Evolutionary conservation across 2,888 invertebrate species (phyloP), one percentile per base, ranked within the genome.

Genomic region (Drosophila anceps): DNA sequence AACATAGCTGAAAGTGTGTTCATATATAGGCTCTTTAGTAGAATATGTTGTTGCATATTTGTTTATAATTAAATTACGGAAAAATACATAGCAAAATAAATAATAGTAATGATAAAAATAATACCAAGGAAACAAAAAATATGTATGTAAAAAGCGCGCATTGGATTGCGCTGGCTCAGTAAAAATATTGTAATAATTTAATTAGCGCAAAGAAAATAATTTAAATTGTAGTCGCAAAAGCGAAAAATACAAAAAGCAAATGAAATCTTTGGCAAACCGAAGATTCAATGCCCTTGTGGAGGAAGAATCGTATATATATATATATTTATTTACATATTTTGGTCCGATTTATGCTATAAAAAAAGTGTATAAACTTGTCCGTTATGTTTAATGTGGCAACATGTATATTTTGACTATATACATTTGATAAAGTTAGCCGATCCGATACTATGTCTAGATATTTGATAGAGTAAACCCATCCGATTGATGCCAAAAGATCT

Each of bases 161-260:
- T 48, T 29, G 29, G 4, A 48, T 29, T 29, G 29, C 48, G 12
- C 29, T 48, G 20, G 35, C 39, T 60, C 63, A 64, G 73, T 68
- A 82, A 74, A 76, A 76, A 81, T 86, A 86, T 85, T 88, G 82
- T 86, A 88, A 86, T 84, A 81, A 85, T 81, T 84, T 85, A 84
- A 88, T 88, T 82, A 81, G 86, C 73, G 71, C 77, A 69, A 85
- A 65, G 65, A 77, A 85, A 79, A 80, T 73, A 75, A 77, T 76
- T 76, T 76, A 73, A 77, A 71, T 71, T 63, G 57, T 67, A 69
- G 69, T 62, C 62, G 31, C 43, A 65, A 68, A 68, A 29, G 20
- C 4, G 8, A 59, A 53, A 69, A 39, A 63, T 7, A 65, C 10
- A 50, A 35, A 62, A 31, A 59, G 50, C n/a, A 44, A 33, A 41